Base-by-base conservation (phyloP, 2,113 vertebrate genomes). In the Indicator indicator region DNA sequence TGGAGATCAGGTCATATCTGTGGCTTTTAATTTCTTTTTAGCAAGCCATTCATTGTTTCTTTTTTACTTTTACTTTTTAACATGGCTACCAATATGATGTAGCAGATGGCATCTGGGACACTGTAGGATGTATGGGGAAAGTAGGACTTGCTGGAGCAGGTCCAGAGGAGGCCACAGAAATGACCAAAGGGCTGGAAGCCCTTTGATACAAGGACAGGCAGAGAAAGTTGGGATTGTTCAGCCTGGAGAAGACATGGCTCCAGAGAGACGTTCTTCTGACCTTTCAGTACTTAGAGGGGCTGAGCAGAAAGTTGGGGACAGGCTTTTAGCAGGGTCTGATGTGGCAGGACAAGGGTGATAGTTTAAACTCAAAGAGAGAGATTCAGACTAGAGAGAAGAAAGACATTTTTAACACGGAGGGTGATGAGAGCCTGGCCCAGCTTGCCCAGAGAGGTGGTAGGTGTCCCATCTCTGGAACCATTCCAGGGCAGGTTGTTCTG, bases 61-160 rank as follows among this genome's bases (percentile, higher is more conserved):
- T 62, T 9, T 42, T 20, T 6, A 6, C 12, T 11, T 30, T 8
- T 16, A 56, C 33, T 7, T 71, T 81, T 80, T n/a, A 6, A 18
- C 18, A 4, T 16, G 30, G 16, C 10, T 50, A 4, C 4, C 2
- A 1, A 5, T 38, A 27, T 33, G 17, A 15, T 10, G 12, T 1
- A 8, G 30, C 2, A 1, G 1, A 10, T 17, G 23, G 11, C 9
- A 13, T 4, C 32, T 2, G 30, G 27, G 63, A 42, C 26, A 10
- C 7, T 42, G 27, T 28, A 28, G 38, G 17, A 65, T 65, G 8
- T 42, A 42, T 18, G 26, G 24, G 62, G 27, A 38, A 16, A 40
- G 62, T 38, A 64, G 36, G 36, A 40, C 26, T 16, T 64, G 62
- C 8, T 38, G 36, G 16, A 36, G 60, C 32, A 20, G 17, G 12